These are phyloP conservation scores for Platycercus adscitus DNA, from an alignment of 2,113 vertebrate genomes.

Conservation along the genomic window DNA sequence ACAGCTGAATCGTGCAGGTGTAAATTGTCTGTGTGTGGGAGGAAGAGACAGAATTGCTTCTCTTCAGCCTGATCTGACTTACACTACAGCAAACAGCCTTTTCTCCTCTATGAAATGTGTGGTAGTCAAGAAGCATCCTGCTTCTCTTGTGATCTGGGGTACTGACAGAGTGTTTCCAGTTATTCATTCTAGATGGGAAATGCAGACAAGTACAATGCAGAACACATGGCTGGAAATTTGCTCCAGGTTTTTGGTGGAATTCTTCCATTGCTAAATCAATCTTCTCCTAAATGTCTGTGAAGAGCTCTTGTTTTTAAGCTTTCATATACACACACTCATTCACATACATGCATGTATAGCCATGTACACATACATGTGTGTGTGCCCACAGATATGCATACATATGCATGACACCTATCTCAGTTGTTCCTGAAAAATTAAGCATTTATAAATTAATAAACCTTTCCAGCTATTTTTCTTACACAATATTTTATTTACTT, in stretches of 20 bases:
- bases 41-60: conserved; percentile 59
- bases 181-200: conserved; percentile 60
- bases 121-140: conserved; percentile 56
- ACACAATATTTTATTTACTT: background rate
- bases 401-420: background rate
- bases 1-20: conserved; percentile 59
- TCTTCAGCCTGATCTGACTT: conserved; percentile 59
- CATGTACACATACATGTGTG: background rate
- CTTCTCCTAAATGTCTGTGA: background rate
- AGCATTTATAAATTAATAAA: background rate
- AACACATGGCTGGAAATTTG: conserved; percentile 59
- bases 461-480: background rate
- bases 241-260: conserved; percentile 43
- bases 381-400: background rate
- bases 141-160: conserved; percentile 58
- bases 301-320: background rate
- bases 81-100: conserved; percentile 59
- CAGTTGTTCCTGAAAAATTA: background rate
- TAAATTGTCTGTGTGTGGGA: conserved; percentile 58
- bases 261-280: conserved; percentile 31
- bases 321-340: background rate
- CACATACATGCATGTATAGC: background rate
- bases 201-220: conserved; percentile 51
- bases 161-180: conserved; percentile 64
- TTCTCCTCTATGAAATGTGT: conserved; percentile 33